phyloP scores from a whole-genome alignment of 1,140 invertebrate species.

The Plutomurus gul region DNA sequence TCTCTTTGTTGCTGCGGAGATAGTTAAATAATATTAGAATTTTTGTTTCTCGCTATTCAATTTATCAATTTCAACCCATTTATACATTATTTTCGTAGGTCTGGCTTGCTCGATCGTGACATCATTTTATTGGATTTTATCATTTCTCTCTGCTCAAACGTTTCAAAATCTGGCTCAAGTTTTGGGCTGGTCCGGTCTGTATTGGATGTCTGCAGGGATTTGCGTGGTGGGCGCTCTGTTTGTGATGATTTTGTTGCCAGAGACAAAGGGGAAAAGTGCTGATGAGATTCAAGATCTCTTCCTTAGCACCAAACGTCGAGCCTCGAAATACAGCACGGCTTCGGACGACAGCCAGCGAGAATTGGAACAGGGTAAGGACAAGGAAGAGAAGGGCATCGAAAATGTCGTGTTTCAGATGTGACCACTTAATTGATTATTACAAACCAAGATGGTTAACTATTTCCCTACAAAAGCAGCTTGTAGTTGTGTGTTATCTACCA shows the following conservation, averaged over 20 bases:
- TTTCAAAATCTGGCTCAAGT: constrained; percentile 53
- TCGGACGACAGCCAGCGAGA: too few species aligned
- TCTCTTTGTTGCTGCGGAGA: too few species aligned
- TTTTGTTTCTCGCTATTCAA: neutral
- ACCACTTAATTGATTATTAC: too few species aligned
- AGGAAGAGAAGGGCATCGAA: neutral
- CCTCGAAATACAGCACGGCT: neutral
- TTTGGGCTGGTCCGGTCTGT: constrained; percentile 62
- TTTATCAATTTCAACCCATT: neutral
- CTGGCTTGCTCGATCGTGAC: constrained; percentile 35
- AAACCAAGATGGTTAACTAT: too few species aligned
- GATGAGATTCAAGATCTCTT: constrained; percentile 58
- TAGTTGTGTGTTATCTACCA: too few species aligned
- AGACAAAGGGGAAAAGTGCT: constrained; percentile 72
- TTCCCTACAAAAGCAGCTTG: too few species aligned
- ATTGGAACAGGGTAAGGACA: too few species aligned
- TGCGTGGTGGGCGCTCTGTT: constrained; percentile 63
- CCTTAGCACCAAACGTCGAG: neutral
- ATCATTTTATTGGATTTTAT: constrained; percentile 39
- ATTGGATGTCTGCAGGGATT: constrained; percentile 64
- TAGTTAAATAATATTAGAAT: too few species aligned
- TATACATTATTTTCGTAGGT: too few species aligned
- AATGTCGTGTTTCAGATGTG: neutral
- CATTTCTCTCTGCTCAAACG: constrained; percentile 31
- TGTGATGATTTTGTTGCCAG: constrained; percentile 68